Base-by-base conservation (phyloP, 2,888 invertebrate genomes). In the Anthophora plumipes region DNA sequence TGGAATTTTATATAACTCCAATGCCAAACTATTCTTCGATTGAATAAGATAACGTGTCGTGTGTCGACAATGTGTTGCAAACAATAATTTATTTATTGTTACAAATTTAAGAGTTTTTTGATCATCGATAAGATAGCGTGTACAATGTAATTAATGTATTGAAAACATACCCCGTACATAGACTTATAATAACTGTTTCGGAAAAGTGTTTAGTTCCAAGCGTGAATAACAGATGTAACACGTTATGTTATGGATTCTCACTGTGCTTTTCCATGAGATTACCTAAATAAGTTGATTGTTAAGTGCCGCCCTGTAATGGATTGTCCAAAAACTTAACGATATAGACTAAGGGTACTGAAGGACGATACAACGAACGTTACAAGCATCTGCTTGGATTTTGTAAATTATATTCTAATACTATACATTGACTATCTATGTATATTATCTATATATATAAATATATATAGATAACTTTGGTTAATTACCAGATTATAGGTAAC, bases 1-100 rank as follows among this genome's bases (percentile, higher is more conserved):
- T 93, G 75, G 93, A 92, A 85, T 91, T 93, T 81, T 92, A 92
- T 82, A 90, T 93, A 80, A 92, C 92, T 68, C 91, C 92, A 41
- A 85, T 90, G 78, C 89, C 89, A 77, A 89, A 89, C 61, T 88
- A 90, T 71, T 79, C 88, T 69, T 87, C 88, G 72, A 83, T 88
- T 76, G 89, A 90, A 64, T 88, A 68, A 87, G 48, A 61, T 74
- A 50, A 71, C 31, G 31, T 48, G 46, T 63, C n/a, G n/a, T 64
- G 52, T 14, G 59, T 55, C 59, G 78, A 76, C 48, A 61, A 71
- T 84, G 76, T 77, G 77, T 83, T 83, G 85, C 84, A 87, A 89
- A 77, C 83, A 89, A 89, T 89, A 87, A 85, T 87, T 87, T 88
- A 88, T 87, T 87, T 77, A 83, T 82, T 76, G 59, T 84, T 81